A percentile compares a stretch with the other conserved stretches of the same genome.
phyloP scores from a whole-genome alignment of 2,797 vertebrate species.

The Pelobates cultripes region DNA sequence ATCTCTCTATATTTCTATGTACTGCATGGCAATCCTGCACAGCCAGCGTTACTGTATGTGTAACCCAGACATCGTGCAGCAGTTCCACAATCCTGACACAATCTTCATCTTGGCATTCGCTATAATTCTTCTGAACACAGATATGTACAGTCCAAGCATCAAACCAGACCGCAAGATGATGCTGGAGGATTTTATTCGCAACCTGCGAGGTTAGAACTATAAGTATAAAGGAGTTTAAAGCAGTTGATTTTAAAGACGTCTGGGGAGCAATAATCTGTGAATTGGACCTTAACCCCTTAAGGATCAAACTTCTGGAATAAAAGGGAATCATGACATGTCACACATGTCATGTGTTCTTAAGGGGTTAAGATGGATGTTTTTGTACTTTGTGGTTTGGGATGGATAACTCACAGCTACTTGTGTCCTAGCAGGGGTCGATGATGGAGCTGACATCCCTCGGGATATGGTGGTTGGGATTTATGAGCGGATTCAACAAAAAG shows the following conservation, averaged over 20 bases:
- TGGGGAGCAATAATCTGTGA: neutral
- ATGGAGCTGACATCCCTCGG: constrained; percentile 95
- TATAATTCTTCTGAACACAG: constrained; percentile 96
- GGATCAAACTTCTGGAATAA: too few relatives aligned
- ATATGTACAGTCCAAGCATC: constrained; percentile 99
- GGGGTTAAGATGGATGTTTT: too few relatives aligned
- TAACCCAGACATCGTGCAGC: constrained; percentile 97
- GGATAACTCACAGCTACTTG: neutral
- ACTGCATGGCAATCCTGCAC: constrained; percentile 30
- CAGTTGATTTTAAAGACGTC: neutral
- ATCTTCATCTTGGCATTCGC: constrained; percentile 99
- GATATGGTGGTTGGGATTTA: constrained; percentile 98
- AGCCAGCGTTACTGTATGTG: constrained; percentile 99
- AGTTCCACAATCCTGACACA: constrained; percentile 98
- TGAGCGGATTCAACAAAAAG: constrained; percentile 95
- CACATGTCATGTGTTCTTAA: too few relatives aligned
- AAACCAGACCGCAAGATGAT: constrained; percentile 99
- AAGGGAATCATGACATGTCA: too few relatives aligned
- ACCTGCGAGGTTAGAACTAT: constrained; percentile 86
- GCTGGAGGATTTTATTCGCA: constrained; percentile 97
- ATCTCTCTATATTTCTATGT: neutral
- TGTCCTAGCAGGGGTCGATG: constrained; percentile 85
- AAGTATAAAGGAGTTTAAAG: constrained; percentile 34
- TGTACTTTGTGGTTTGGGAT: too few relatives aligned
- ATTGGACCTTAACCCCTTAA: neutral